A percentile compares a stretch with the other conserved stretches of the same genome.
Conservation (phyloP, 2,888 invertebrate species). For the Hymenopus coronatus region DNA sequence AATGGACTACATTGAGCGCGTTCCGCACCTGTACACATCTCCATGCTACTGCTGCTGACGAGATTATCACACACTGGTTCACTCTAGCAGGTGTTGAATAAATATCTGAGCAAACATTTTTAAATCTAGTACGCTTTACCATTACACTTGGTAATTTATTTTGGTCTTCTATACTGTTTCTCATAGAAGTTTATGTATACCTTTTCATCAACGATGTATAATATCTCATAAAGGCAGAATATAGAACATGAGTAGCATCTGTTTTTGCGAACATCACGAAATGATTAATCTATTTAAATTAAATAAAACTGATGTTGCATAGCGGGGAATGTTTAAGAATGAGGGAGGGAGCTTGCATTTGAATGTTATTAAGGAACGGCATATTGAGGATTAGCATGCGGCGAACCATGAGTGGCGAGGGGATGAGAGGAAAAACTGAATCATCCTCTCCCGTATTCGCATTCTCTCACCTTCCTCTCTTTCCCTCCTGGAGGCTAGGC, state of each 20-base stretch:
- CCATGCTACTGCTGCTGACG: too few relatives aligned
- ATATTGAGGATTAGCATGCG: slow-evolving; percentile 3
- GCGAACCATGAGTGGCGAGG: not conserved
- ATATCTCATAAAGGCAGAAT: not conserved
- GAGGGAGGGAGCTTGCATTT: not conserved
- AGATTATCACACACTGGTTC: too few relatives aligned
- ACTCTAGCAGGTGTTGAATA: too few relatives aligned
- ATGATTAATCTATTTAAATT: not conserved
- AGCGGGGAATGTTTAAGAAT: not conserved
- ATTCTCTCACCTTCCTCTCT: not conserved
- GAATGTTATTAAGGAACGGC: not conserved
- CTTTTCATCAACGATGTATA: too few relatives aligned
- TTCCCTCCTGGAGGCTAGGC: slow-evolving; percentile 1
- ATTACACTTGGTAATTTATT: too few relatives aligned
- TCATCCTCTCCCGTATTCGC: not conserved
- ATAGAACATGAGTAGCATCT: not conserved
- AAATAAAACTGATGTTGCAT: not conserved
- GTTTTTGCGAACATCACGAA: not conserved
- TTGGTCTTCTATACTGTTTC: too few relatives aligned
- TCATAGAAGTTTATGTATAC: too few relatives aligned
- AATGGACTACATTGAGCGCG: too few relatives aligned
- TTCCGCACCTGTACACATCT: too few relatives aligned
- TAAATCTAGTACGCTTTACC: too few relatives aligned
- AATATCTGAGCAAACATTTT: too few relatives aligned
- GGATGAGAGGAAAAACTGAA: not conserved